phyloP scores from a whole-genome alignment of 1,140 invertebrate species.

The Drosophila kurseongensis region DNA sequence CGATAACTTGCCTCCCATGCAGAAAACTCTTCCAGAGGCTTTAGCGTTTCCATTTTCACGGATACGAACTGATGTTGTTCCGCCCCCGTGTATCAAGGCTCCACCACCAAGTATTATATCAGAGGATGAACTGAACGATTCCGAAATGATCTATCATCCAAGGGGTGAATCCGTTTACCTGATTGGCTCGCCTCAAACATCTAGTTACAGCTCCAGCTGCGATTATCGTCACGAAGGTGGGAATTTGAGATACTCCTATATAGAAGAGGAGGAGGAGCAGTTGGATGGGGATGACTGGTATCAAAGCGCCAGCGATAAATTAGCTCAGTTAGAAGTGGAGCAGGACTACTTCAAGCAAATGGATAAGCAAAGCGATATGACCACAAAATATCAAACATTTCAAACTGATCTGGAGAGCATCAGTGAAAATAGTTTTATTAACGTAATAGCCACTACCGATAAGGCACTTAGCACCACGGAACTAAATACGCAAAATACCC shows the following conservation, averaged over 20 bases:
- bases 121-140: conserved; percentile 8
- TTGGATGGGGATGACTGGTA: conserved; percentile 38
- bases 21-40: background rate
- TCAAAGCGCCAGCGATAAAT: background rate
- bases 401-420: conserved; percentile 1
- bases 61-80: too few species aligned
- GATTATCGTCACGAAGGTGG: background rate
- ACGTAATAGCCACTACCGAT: conserved; percentile 24
- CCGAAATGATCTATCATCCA: background rate
- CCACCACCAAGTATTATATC: conserved; percentile 28
- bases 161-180: background rate
- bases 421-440: background rate
- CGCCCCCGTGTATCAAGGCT: background rate
- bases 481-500: background rate
- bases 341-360: conserved; percentile 5
- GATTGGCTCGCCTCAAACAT: background rate
- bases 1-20: background rate
- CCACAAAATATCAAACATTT: background rate
- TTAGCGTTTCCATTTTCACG: too few species aligned
- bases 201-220: background rate
- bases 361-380: background rate
- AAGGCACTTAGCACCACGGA: conserved; percentile 24
- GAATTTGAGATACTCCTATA: conserved; percentile 19
- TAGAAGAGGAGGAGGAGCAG: conserved; percentile 21
- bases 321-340: conserved; percentile 22